Percentiles rank a stretch among this genome's conserved stretches.
Evolutionary conservation across 2,888 invertebrate genomes (phyloP).

Genomic region (Tromatobia lineatoria): DNA sequence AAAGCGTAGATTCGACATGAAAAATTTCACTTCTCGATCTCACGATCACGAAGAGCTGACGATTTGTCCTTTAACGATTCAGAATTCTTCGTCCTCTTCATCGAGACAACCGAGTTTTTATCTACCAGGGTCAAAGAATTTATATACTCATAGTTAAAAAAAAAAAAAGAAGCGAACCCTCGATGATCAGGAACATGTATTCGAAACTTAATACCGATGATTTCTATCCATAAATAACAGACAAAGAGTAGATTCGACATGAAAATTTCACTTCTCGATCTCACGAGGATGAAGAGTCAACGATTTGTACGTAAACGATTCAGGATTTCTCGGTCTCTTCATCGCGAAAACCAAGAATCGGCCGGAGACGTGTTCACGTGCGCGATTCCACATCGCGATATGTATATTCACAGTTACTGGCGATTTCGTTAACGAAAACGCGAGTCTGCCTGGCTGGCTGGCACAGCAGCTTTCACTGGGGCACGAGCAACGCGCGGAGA

Average conservation of each 20-base stretch:
- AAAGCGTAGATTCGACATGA: no score
- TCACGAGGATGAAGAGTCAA: background rate
- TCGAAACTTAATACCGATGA: background rate
- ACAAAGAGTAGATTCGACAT: background rate
- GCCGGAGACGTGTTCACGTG: background rate
- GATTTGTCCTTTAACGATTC: background rate
- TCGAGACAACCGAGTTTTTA: background rate
- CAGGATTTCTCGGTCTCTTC: background rate
- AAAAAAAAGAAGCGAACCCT: no score
- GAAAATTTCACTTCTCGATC: constrained; percentile 4
- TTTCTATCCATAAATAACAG: background rate
- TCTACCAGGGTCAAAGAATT: background rate
- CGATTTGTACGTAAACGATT: background rate
- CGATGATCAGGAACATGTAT: no score
- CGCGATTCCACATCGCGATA: constrained; percentile 20
- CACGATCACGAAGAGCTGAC: no score
- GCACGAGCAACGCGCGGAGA: constrained; percentile 44
- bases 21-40: no score
- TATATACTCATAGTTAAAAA: background rate
- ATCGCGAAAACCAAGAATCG: background rate
- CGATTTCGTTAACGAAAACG: constrained; percentile 50
- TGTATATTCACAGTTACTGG: constrained; percentile 32
- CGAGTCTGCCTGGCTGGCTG: constrained; percentile 20
- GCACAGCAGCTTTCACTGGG: constrained; percentile 62
- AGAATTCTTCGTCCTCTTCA: background rate